Conservation (phyloP, 2,113 vertebrate species). For the Eurystomus gularis region DNA sequence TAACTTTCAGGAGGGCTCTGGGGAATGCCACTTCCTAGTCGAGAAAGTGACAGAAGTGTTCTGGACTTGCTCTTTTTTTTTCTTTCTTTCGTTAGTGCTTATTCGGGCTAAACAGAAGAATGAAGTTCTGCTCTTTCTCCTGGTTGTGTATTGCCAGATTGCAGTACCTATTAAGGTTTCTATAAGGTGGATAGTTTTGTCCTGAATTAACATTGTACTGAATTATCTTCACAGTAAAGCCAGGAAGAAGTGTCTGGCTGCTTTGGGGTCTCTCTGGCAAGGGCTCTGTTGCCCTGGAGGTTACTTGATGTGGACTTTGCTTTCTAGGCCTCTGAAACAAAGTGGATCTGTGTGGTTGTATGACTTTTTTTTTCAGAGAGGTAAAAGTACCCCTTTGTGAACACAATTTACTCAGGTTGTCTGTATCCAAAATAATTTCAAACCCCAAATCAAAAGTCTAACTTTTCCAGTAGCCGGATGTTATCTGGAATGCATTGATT, state of each 20-base stretch:
- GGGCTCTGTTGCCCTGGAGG: not conserved
- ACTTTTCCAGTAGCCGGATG: not conserved
- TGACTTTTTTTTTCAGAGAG: not conserved
- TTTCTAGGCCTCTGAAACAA: not conserved
- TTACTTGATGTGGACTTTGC: not conserved
- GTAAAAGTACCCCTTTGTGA: not conserved
- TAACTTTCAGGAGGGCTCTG: not conserved
- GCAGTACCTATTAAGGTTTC: not conserved
- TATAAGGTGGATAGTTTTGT: rapidly evolving
- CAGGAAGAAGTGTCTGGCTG: not conserved
- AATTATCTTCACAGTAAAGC: not conserved
- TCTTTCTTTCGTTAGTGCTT: not conserved
- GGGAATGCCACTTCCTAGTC: not conserved
- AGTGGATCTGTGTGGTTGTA: not conserved
- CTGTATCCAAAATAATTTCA: not conserved
- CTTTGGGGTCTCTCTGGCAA: not conserved
- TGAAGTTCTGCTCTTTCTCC: not conserved
- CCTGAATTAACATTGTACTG: not conserved
- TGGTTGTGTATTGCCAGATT: not conserved
- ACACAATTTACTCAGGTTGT: not conserved
- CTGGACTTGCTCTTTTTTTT: not conserved
- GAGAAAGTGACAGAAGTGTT: not conserved
- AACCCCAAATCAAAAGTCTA: no score
- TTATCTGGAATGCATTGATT: rapidly evolving
- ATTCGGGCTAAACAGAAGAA: not conserved